Evolutionary conservation across 2,113 vertebrate genomes (phyloP).

Genomic region (Cromileptes altivelis): DNA sequence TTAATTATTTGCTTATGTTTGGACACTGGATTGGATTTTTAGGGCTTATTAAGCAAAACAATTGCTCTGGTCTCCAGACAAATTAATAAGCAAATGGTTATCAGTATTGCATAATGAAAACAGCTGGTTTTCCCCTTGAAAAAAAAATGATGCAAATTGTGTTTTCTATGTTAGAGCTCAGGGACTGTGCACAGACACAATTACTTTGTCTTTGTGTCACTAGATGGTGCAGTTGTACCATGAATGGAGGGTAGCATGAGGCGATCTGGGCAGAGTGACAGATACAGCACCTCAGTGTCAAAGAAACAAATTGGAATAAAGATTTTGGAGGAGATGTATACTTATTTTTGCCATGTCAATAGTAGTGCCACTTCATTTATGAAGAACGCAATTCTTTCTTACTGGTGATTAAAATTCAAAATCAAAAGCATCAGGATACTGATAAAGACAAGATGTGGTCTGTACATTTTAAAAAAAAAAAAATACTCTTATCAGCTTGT

Average conservation of each 20-base stretch:
- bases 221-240: constrained; percentile 72
- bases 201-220: constrained; percentile 20
- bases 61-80: not conserved
- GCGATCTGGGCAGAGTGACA: not conserved
- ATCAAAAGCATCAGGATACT: not conserved
- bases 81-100: not conserved
- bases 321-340: not conserved
- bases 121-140: not conserved
- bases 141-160: not conserved
- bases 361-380: not conserved
- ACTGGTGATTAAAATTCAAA: not conserved
- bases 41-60: constrained; percentile 5
- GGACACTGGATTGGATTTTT: not conserved
- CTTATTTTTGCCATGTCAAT: not conserved
- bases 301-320: not conserved
- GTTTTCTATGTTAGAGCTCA: not conserved
- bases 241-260: not conserved
- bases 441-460: not conserved
- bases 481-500: constrained; percentile 1
- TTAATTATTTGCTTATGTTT: constrained; percentile 7
- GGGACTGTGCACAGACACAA: not conserved
- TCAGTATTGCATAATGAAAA: not conserved
- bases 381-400: not conserved
- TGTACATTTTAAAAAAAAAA: not conserved
- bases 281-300: not conserved